Conservation (phyloP, 1,140 invertebrate species). For the Mylabris phalerata region DNA sequence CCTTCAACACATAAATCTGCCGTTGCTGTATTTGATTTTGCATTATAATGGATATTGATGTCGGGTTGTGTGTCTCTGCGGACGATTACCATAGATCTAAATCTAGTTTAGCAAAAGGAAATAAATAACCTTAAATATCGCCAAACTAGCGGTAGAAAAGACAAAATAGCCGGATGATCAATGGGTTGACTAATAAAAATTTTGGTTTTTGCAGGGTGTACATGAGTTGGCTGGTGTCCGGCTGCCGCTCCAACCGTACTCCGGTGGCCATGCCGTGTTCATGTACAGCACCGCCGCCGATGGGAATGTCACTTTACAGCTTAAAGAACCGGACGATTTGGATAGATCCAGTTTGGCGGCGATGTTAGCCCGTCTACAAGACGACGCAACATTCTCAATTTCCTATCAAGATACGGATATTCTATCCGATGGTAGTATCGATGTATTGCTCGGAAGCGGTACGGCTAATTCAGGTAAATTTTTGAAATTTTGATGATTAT, state of each 20-base stretch:
- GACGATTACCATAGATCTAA: constrained; percentile 15
- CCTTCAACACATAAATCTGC: constrained; percentile 14
- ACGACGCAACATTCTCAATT: constrained; percentile 45
- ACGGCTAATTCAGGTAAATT: constrained; percentile 36
- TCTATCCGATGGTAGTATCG: constrained; percentile 42
- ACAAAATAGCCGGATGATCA: too few species aligned
- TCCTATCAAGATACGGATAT: constrained; percentile 43
- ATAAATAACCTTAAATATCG: too few species aligned
- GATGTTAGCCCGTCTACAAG: constrained; percentile 43
- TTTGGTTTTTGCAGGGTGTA: constrained; percentile 37
- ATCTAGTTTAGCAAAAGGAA: neutral
- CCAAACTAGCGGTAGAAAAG: too few species aligned
- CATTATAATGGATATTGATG: constrained; percentile 22
- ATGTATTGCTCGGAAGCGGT: constrained; percentile 40
- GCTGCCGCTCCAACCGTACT: constrained; percentile 44
- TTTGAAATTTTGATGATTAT: too few species aligned
- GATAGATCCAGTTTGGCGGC: constrained; percentile 41
- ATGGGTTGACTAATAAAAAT: too few species aligned
- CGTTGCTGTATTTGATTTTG: constrained; percentile 17
- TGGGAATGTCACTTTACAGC: constrained; percentile 44
- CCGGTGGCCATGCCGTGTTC: constrained; percentile 45
- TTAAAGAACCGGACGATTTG: constrained; percentile 44
- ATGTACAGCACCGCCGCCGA: constrained; percentile 46
- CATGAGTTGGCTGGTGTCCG: constrained; percentile 45
- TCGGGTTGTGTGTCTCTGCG: constrained; percentile 7